These are phyloP conservation scores for Chironomus tepperi DNA, from an alignment of 1,140 invertebrate species.

Conservation along the genomic window DNA sequence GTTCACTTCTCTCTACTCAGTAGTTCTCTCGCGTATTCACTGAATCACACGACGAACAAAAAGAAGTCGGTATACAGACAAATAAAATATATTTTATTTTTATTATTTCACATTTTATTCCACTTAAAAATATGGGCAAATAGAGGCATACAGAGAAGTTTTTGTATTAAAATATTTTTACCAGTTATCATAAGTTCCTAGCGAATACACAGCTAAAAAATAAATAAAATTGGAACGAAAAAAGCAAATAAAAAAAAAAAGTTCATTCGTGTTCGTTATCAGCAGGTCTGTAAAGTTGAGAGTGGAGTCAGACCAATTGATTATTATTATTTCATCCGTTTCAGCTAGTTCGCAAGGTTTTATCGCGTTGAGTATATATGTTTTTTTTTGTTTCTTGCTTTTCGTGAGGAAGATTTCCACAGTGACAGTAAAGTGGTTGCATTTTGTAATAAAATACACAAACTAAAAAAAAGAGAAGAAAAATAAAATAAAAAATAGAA, in stretches of 20 bases:
- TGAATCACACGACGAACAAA: slow-evolving; percentile 12
- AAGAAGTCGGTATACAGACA: slow-evolving; percentile 12
- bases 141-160: not conserved
- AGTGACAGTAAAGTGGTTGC: slow-evolving; percentile 17
- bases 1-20: slow-evolving; percentile 1
- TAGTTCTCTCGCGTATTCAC: slow-evolving; percentile 11
- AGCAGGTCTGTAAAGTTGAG: not conserved
- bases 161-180: not conserved
- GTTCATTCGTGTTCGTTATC: slow-evolving; percentile 17
- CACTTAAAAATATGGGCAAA: slow-evolving; percentile 1
- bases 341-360: not conserved
- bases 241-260: no score
- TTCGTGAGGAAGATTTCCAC: not conserved
- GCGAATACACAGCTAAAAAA: not conserved
- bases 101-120: slow-evolving; percentile 7
- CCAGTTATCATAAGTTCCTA: not conserved
- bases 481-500: no score
- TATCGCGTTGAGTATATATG: not conserved
- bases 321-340: slow-evolving; percentile 22
- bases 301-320: not conserved
- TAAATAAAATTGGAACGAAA: no score
- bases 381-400: not conserved
- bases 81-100: not conserved
- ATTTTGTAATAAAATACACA: not conserved
- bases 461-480: no score